Evolutionary conservation across 2,113 vertebrate species (phyloP).

Genomic region (Panthera uncia): DNA sequence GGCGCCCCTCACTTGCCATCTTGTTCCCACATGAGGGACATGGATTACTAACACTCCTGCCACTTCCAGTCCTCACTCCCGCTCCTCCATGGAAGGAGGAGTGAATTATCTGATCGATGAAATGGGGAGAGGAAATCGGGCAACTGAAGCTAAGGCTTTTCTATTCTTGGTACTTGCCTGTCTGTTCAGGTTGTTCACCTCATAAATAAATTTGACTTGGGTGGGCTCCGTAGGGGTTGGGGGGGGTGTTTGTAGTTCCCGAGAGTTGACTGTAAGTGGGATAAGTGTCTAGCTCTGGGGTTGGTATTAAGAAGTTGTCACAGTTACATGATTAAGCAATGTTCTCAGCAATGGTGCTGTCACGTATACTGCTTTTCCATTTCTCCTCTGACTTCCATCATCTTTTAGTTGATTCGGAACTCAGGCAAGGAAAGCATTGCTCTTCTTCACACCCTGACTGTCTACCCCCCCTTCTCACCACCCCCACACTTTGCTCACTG

Average conservation of each 20-base stretch:
- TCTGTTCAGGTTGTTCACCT: background rate
- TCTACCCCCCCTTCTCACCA: background rate
- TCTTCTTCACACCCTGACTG: background rate
- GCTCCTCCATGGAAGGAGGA: background rate
- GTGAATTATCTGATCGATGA: background rate
- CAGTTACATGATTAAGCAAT: background rate
- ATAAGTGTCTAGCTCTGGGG: background rate
- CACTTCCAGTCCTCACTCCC: background rate
- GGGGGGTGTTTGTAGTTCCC: background rate
- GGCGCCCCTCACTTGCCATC: background rate
- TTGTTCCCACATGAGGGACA: background rate
- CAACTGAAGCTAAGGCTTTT: background rate
- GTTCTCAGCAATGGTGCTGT: background rate
- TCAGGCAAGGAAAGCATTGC: background rate
- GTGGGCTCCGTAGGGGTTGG: background rate
- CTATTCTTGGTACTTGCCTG: background rate
- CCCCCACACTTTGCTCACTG: background rate
- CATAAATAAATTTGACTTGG: background rate
- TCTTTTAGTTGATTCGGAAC: slow-evolving; percentile 11
- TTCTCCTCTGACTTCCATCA: background rate
- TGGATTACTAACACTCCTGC: background rate
- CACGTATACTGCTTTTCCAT: background rate
- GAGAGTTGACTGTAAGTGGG: background rate
- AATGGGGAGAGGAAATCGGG: background rate
- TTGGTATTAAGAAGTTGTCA: background rate